Base-by-base conservation (phyloP, 2,888 invertebrate species). In the Coenonympha arcania region DNA sequence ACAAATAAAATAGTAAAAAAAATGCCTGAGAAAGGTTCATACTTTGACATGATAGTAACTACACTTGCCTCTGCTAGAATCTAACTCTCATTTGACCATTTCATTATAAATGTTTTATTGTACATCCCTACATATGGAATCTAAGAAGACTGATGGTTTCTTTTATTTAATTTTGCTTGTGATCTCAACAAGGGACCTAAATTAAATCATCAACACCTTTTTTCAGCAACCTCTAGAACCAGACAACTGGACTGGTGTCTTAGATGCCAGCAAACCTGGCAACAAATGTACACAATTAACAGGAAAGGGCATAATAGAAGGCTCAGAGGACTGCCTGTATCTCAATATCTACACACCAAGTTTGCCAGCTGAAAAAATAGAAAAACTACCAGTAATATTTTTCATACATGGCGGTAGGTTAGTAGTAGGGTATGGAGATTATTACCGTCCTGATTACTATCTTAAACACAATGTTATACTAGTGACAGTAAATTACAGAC, bases 261-360 rank as follows among this genome's bases (percentile, higher is more conserved):
- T 63, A 3, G 78, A 83, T 37, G 83, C 85, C 1, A 81, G 76
- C 0, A 75, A 73, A 62, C 82, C 83, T 3, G 82, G 84, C 1
- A 73, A 73, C 55, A 82, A 69, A 62, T 77, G 81, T 52, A 68
- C 74, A n/a, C 85, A 86, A 61, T 69, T 86, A 0, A 81, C 82
- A 15, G 66, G 58, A 3, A 69, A 68, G 19, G 56, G 55, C 11
- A 61, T 73, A 0, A 63, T 88, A 24, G 79, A 84, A 19, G 90
- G 90, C 0, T 76, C 70, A 0, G 92, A 92, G 70, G 91, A 92
- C 65, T 92, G 92, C 59, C 79, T 92, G 0, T 91, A 90, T 61
- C 66, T 92, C 47, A 92, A 92, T 63, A 87, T 92, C 1, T 91
- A 90, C 69, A 88, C 89, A 0, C 91, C 91, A 26, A 73, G 76